These are phyloP conservation scores for Chlorospingus semifuscus DNA, from an alignment of 2,797 vertebrate species.

Conservation along the genomic window DNA sequence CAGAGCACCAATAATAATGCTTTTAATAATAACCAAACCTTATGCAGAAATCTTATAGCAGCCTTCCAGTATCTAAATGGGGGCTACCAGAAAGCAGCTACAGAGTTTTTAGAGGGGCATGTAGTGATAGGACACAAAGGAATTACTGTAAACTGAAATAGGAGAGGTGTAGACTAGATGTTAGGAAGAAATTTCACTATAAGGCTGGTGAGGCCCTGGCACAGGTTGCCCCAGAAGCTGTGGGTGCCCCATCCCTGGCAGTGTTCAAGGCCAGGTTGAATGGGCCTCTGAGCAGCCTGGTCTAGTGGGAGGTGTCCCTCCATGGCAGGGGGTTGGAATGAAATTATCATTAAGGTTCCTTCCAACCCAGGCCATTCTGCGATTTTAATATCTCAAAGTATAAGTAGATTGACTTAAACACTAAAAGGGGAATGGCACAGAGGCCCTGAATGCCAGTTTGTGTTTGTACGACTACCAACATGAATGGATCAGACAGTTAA, in stretches of 20 bases:
- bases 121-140: background rate
- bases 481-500: background rate
- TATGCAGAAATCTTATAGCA: background rate
- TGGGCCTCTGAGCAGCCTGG: background rate
- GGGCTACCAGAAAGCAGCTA: rapidly evolving
- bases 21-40: background rate
- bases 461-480: background rate
- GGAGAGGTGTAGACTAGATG: background rate
- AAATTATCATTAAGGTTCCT: background rate
- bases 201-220: background rate
- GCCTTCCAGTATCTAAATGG: background rate
- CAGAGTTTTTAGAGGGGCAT: background rate
- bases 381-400: background rate
- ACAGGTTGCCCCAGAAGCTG: background rate
- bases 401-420: background rate
- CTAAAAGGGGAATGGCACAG: background rate
- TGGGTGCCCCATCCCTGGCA: background rate
- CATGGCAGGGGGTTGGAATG: background rate
- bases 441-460: background rate
- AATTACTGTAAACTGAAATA: background rate
- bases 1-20: background rate
- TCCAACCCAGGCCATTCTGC: background rate
- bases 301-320: rapidly evolving
- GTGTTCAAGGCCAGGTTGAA: background rate
- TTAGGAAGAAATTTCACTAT: background rate